These are phyloP conservation scores for Bicyclus anynana DNA, from an alignment of 1,140 invertebrate genomes.

Conservation along the genomic window DNA sequence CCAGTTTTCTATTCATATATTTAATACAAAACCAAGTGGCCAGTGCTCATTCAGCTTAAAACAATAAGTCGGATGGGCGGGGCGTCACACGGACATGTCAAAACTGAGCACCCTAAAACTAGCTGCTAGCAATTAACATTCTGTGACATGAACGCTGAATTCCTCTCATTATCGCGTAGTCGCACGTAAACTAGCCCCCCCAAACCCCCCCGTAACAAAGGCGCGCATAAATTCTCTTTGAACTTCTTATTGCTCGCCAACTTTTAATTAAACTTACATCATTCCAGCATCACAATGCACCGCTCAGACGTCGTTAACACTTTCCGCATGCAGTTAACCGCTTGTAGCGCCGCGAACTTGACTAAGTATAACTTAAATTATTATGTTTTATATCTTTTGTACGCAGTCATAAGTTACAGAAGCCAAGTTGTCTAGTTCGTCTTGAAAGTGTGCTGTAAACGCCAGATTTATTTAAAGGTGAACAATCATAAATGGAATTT, in stretches of 20 bases:
- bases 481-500: too few species aligned
- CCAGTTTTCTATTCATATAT: too few species aligned
- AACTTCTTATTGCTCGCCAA: slow-evolving; percentile 1
- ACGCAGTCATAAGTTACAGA: too few species aligned
- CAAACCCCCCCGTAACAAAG: background rate
- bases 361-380: too few species aligned
- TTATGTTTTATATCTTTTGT: too few species aligned
- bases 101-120: background rate
- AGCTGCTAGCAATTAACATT: background rate
- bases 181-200: background rate
- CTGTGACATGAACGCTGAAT: background rate
- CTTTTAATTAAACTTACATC: slow-evolving; percentile 2
- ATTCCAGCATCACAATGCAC: background rate
- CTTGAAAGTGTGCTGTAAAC: too few species aligned
- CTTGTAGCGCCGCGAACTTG: background rate
- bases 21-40: too few species aligned
- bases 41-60: too few species aligned
- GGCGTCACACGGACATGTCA: background rate
- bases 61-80: too few species aligned
- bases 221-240: background rate
- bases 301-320: background rate
- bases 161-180: background rate
- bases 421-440: too few species aligned
- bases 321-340: background rate
- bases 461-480: too few species aligned